Base-by-base conservation (phyloP, 1,140 invertebrate species). In the Rhopalosiphum maidis region DNA sequence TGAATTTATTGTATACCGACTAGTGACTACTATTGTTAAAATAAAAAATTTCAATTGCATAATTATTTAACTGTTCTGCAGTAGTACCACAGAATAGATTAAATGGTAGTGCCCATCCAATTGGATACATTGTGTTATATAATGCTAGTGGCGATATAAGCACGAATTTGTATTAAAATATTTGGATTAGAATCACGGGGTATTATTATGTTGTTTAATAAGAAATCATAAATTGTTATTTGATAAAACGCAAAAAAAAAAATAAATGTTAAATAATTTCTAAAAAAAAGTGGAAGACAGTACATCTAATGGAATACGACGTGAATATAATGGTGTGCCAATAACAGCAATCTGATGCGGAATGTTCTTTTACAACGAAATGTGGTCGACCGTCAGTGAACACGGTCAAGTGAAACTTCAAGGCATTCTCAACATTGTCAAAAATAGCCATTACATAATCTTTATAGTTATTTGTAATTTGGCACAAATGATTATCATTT, bases 351-450 rank as follows among this genome's bases (percentile, higher is more conserved):
- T 90, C 37, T 60, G 54, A 90, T 43, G 89, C 89, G 89, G 89
- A 90, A 90, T 90, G 54, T 90, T 90, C 54, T 90, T 90, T 90
- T 51, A 83, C 68, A 93, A 93, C 77, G 30, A 93, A 93, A 93
- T 93, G 91, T 93, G 91, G 91, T 93, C 82, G 91, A 93, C 91
- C 91, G 77, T 93, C 91, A 93, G 91, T 93, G 91, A 93, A 93
- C 91, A 93, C 91, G 91, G 91, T 93, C 91, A 93, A 93, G 91
- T 93, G 91, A 93, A 93, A 93, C 77, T 51, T 83, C 91, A 85
- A 93, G 77, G 91, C 68, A 91, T 93, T 93, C 91, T 93, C 77
- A 93, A 93, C 68, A 93, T 83, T 93, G 91, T 93, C 91, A 93
- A 93, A 93, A 83, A 93, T 85, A 93, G 46, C 46, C 77, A 41